Conservation (phyloP, 2,888 invertebrate genomes). For the Mechanitis mazaeus region DNA sequence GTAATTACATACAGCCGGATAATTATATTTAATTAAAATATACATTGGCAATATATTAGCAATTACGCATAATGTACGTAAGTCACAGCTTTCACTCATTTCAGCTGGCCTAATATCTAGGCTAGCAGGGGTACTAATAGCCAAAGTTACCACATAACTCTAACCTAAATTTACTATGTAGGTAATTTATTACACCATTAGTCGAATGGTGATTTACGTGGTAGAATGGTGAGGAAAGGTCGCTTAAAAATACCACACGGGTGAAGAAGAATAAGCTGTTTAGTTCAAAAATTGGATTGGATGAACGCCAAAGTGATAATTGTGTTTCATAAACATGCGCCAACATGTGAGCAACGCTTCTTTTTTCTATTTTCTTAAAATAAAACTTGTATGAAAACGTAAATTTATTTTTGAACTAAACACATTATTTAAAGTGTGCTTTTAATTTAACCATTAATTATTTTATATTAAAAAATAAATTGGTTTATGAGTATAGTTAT, state of each 20-base stretch:
- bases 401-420: slow-evolving; percentile 6
- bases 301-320: slow-evolving; percentile 35
- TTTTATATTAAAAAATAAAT: too few species aligned
- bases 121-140: slow-evolving; percentile 4
- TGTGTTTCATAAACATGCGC: slow-evolving; percentile 36
- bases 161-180: slow-evolving; percentile 13
- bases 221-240: slow-evolving; percentile 21
- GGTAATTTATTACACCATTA: slow-evolving; percentile 30
- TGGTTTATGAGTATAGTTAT: too few species aligned
- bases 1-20: too few species aligned
- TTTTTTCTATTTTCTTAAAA: slow-evolving; percentile 25
- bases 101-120: not conserved
- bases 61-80: not conserved
- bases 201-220: slow-evolving; percentile 28
- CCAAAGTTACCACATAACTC: slow-evolving; percentile 6
- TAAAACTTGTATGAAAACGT: slow-evolving; percentile 17
- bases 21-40: too few species aligned
- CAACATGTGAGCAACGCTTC: slow-evolving; percentile 28
- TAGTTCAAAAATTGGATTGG: slow-evolving; percentile 35
- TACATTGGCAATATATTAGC: not conserved
- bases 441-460: too few species aligned
- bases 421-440: too few species aligned
- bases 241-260: slow-evolving; percentile 28
- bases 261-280: slow-evolving; percentile 32
- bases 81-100: not conserved